Conservation (phyloP, 2,888 invertebrate species). For the Heteromurus nitidus region DNA sequence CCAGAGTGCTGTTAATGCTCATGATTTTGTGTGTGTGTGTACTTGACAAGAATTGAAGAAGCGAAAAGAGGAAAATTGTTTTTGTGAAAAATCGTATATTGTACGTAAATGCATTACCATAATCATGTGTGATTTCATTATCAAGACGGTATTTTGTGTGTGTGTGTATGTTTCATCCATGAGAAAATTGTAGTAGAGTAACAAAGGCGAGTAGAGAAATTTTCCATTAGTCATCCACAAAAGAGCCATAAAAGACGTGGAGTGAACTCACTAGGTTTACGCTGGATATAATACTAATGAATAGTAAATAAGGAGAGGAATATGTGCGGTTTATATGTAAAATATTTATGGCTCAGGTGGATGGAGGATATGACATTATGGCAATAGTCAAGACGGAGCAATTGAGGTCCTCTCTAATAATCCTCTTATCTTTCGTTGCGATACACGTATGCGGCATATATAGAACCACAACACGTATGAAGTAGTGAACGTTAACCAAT, state of each 20-base stretch:
- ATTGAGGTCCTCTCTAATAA: constrained; percentile 6
- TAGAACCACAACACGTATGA: too few species aligned
- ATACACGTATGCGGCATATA: too few species aligned
- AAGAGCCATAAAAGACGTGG: not conserved
- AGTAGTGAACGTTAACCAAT: too few species aligned
- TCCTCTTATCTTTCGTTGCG: constrained; percentile 13
- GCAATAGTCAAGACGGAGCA: not conserved
- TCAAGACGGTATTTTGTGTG: too few species aligned
- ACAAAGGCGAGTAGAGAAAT: constrained; percentile 31
- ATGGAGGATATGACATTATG: not conserved
- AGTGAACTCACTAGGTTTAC: not conserved
- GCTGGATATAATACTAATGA: constrained; percentile 7
- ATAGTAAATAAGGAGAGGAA: not conserved
- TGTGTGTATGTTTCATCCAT: not conserved
- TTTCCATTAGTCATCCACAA: constrained; percentile 56
- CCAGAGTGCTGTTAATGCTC: too few species aligned
- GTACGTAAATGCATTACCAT: too few species aligned
- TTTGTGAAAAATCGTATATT: too few species aligned
- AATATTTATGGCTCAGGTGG: too few species aligned
- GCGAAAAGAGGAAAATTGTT: too few species aligned
- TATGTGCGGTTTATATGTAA: not conserved
- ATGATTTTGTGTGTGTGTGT: too few species aligned
- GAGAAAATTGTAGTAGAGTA: not conserved
- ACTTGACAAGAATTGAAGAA: too few species aligned
- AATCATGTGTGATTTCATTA: too few species aligned